Conservation (phyloP, 37 sponge, comb jelly and placozoan species). For the Oscarella lobularis region DNA sequence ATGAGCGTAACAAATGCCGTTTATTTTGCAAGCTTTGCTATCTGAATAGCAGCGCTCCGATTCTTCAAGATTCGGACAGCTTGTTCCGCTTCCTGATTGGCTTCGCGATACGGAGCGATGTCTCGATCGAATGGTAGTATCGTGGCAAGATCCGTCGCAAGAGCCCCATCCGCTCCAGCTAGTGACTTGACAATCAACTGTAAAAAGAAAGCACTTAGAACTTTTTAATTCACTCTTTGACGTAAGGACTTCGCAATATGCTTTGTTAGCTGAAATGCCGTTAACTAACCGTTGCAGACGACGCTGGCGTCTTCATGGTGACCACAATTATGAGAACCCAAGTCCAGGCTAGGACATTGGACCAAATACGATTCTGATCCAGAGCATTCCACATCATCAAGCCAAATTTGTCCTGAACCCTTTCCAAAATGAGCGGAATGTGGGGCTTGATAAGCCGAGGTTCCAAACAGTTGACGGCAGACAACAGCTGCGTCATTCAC, state of each 20-base stretch:
- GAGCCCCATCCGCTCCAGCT: too few species aligned
- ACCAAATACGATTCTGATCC: conserved; percentile 7
- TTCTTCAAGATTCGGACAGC: too few species aligned
- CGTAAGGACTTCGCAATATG: conserved; percentile 6
- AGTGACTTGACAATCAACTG: too few species aligned
- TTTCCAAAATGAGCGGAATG: neutral
- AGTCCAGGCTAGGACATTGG: conserved; percentile 11
- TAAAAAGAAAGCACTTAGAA: too few species aligned
- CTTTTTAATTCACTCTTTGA: conserved; percentile 12
- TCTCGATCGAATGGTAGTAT: too few species aligned
- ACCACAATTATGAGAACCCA: conserved; percentile 17
- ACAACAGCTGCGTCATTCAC: conserved; percentile 15
- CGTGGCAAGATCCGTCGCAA: too few species aligned
- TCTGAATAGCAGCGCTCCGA: too few species aligned
- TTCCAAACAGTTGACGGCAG: conserved; percentile 28
- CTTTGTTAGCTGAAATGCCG: conserved; percentile 8
- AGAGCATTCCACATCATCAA: conserved; percentile 18
- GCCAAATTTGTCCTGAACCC: conserved; percentile 15
- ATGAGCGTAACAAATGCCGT: too few species aligned
- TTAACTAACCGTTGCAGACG: conserved; percentile 10
- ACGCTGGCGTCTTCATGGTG: conserved; percentile 36
- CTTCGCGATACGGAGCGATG: too few species aligned
- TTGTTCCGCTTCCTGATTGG: too few species aligned
- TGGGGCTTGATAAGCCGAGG: neutral
- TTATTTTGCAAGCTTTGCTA: too few species aligned